Percentiles rank a stretch among this genome's conserved stretches.
These are phyloP conservation scores for Drosophila recens DNA, from an alignment of 2,888 invertebrate species.

Conservation along the genomic window DNA sequence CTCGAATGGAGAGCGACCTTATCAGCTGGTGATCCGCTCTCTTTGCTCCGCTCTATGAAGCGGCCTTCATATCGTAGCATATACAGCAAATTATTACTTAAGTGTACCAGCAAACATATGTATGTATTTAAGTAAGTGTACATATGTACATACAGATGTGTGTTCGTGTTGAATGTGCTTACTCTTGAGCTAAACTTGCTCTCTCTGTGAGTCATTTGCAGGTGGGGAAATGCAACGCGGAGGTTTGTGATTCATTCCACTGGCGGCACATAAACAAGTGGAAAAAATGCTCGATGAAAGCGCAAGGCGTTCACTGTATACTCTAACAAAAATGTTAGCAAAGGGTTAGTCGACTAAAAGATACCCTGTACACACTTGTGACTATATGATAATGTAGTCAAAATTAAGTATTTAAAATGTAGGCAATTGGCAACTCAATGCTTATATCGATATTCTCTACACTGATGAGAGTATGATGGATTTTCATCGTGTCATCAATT, in stretches of 20 bases:
- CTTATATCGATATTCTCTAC: not conserved
- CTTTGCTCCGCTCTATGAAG: conserved; percentile 33
- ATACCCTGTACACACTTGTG: not conserved
- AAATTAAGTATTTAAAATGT: not conserved
- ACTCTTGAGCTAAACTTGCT: conserved; percentile 25
- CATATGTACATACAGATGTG: too few relatives aligned
- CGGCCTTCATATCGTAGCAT: conserved; percentile 36
- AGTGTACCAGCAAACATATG: conserved; percentile 6
- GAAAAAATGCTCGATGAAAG: not conserved
- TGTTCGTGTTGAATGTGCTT: not conserved
- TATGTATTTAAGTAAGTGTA: conserved; percentile 2
- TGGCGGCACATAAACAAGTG: conserved; percentile 14
- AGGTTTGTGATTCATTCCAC: conserved; percentile 41
- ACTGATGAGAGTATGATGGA: conserved; percentile 2
- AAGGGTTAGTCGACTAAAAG: too few relatives aligned
- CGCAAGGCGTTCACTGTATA: conserved; percentile 1
- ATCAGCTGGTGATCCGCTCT: conserved; percentile 53
- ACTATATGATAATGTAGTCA: not conserved
- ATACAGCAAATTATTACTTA: conserved; percentile 34
- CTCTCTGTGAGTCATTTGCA: conserved; percentile 43
- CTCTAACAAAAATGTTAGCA: conserved; percentile 8
- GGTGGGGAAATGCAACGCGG: conserved; percentile 44
- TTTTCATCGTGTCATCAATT: conserved; percentile 33
- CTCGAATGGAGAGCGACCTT: conserved; percentile 38
- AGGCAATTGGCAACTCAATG: not conserved